Evolutionary conservation across 1,140 invertebrate genomes (phyloP), one percentile per base, ranked within the genome.

Genomic region (Euura lappo): DNA sequence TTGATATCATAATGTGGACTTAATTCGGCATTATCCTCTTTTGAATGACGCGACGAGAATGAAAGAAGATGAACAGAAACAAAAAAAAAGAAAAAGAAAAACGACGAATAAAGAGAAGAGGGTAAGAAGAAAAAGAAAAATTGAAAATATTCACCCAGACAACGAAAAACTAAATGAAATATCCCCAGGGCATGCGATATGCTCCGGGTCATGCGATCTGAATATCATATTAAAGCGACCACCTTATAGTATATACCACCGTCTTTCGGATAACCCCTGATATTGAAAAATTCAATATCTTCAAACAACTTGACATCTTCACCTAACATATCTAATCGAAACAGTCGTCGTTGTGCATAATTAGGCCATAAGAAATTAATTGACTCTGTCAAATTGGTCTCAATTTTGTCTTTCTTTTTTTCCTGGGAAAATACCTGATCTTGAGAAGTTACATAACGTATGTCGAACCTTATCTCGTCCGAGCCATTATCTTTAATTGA

Each of bases 181-280:
- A 68, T 64, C 60, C 60, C 13, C 13, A 13, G 60, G 60, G 60
- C 60, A 64, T 64, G 60, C 60, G 13, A 64, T 13, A 64, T 42
- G 4, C 2, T 60, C 10, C 66, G 66, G 8, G 44, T 13, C 66
- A 68, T 68, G 66, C 66, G 66, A 68, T 68, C 8, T 44, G 66
- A 44, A 68, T 68, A 68, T 68, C 66, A 44, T 8, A 68, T 68
- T 68, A 28, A 68, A 68, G 13, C 8, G 8, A 60, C 51, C 5
- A n/a, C 4, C 4, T 60, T 5, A n/a, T 60, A 60, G 51, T 60
- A 60, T 2, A 60, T 2, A n/a, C 3, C 28, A 28, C 28, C 28
- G 28, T 28, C 28, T 28, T 28, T 28, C 28, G 28, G 28, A 28
- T 28, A 28, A 28, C 28, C 1, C 28, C 28, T 28, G 28, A 28